Conservation (phyloP, 2,113 vertebrate genomes). For the Scatophagus argus region DNA sequence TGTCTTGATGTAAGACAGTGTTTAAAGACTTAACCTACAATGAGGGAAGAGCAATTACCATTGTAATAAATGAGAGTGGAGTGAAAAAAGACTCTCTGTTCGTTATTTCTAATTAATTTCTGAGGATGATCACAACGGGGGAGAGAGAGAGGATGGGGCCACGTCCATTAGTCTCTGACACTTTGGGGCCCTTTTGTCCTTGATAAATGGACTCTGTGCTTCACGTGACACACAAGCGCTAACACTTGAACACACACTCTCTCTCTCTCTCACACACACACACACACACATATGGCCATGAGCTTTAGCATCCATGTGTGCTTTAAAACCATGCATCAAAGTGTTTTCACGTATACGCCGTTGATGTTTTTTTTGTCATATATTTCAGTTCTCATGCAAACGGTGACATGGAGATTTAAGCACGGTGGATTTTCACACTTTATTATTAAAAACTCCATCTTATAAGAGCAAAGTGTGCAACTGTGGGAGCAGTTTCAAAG, state of each 20-base stretch:
- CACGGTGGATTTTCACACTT: background rate
- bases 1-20: slow-evolving; percentile 86
- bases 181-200: slow-evolving; percentile 81
- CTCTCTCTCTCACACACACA: too few relatives aligned
- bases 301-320: background rate
- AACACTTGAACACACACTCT: background rate
- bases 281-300: background rate
- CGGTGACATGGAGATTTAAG: background rate
- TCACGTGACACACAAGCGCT: slow-evolving; percentile 58
- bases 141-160: slow-evolving; percentile 56
- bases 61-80: slow-evolving; percentile 85
- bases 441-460: too few relatives aligned
- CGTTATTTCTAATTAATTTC: slow-evolving; percentile 89
- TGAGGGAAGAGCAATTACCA: slow-evolving; percentile 87
- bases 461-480: background rate
- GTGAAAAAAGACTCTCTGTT: slow-evolving; percentile 79
- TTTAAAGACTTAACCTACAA: slow-evolving; percentile 89
- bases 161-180: slow-evolving; percentile 83
- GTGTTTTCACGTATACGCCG: background rate
- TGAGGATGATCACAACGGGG: slow-evolving; percentile 79
- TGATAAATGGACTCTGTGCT: slow-evolving; percentile 80
- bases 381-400: background rate
- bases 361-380: background rate
- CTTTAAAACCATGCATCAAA: background rate
- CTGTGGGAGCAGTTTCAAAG: slow-evolving; percentile 10